Base-by-base conservation (phyloP, 1,140 invertebrate genomes). In the Leptopilina clavipes region DNA sequence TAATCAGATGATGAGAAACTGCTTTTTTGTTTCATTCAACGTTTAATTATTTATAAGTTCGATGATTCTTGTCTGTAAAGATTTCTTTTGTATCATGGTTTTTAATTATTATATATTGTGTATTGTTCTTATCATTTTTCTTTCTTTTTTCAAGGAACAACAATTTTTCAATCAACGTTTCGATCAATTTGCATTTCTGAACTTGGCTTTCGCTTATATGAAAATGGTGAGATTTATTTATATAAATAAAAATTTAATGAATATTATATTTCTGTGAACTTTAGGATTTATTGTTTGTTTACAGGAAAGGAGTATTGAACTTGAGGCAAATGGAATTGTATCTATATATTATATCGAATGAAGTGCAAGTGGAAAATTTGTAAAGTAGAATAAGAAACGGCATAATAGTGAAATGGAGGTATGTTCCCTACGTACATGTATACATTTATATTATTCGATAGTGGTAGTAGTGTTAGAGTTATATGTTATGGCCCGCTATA, bases 401-500 rank as follows among this genome's bases (percentile, higher is more conserved):
- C 72, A n/a, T 22, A 18, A 72, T 70, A 73, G 70, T 71, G 70
- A n/a, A n/a, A 52, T 44, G 73, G 72, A 73, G 75, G 52, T 59
- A 74, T 31, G 79, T 73, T 59, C 74, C 25, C 71, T 75, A 76
- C 56, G 73, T 81, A 75, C 59, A 65, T 19, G 14, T 65, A 25
- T 65, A 14, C 25, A 14, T 18, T 1, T 17, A 52, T 22, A 17
- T 40, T 40, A 40, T 31, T 31, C 5, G 25, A 70, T 12, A 70
- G 65, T 31, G 8, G 59, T 74, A 71, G 77, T 73, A 52, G 76
- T 74, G 76, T 74, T 79, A 82, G 83, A 89, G 83, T 88, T 88
- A 87, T n/a, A n/a, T 86, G 85, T 88, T 89, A 88, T 80, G 82
- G 83, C 78, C 81, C 81, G 81, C 84, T 84, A 86, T 90, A 89